Conservation (phyloP, 2,888 invertebrate genomes). For the Tricholauxania praeusta region DNA sequence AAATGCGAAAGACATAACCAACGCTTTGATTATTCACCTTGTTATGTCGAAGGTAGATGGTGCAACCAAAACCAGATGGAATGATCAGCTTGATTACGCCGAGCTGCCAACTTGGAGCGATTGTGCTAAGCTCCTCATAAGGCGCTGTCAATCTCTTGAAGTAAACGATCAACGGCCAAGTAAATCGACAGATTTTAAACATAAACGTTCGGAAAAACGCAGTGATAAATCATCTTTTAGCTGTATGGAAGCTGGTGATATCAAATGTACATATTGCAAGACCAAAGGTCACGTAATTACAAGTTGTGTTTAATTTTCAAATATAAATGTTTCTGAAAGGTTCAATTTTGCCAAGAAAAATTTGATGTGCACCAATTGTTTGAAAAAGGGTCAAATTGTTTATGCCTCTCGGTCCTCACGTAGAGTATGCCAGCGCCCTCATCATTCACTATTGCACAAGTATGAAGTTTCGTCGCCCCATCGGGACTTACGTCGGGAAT, state of each 20-base stretch:
- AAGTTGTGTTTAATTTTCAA: constrained; percentile 2
- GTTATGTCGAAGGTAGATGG: constrained; percentile 41
- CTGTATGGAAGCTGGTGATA: neutral
- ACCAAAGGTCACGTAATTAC: neutral
- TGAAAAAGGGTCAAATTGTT: neutral
- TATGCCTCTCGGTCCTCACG: too few relatives aligned
- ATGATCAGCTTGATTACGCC: too few relatives aligned
- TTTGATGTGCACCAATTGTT: constrained; percentile 13
- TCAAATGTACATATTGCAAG: constrained; percentile 15
- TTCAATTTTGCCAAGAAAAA: constrained; percentile 21
- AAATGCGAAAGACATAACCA: constrained; percentile 42
- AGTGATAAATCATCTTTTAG: too few relatives aligned
- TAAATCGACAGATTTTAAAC: too few relatives aligned
- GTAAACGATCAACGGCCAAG: too few relatives aligned
- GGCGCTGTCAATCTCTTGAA: too few relatives aligned
- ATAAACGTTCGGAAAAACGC: too few relatives aligned
- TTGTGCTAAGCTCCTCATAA: too few relatives aligned
- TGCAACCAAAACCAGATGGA: constrained; percentile 32
- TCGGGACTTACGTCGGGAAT: too few relatives aligned
- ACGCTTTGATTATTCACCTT: constrained; percentile 45
- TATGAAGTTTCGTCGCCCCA: constrained; percentile 3
- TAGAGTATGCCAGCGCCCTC: neutral
- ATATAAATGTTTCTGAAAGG: neutral
- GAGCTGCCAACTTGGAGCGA: too few relatives aligned
- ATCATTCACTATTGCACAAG: neutral